Percentiles rank a stretch among this genome's conserved stretches.
Conservation (phyloP, 2,113 vertebrate genomes). For the Epinephelus lanceolatus region DNA sequence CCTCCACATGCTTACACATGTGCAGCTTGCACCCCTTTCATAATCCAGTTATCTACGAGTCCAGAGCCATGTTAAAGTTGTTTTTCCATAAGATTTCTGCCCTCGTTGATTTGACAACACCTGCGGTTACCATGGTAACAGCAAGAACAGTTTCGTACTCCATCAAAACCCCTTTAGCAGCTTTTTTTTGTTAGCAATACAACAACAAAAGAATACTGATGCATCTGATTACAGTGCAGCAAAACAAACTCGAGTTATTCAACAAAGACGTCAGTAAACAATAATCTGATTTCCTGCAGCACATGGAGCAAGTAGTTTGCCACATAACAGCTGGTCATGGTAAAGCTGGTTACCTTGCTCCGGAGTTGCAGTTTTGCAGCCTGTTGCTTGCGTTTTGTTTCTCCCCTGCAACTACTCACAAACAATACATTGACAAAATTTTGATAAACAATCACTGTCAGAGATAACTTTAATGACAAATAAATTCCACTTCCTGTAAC, state of each 20-base stretch:
- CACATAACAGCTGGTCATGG: background rate
- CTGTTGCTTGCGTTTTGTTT: background rate
- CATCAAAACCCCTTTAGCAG: no score
- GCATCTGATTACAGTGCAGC: background rate
- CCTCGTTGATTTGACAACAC: background rate
- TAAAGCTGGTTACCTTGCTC: background rate
- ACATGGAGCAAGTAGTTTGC: background rate
- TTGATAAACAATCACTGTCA: background rate
- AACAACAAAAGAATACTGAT: background rate
- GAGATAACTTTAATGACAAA: background rate
- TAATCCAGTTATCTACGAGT: background rate
- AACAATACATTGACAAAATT: no score
- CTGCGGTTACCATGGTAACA: background rate
- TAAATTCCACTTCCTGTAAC: background rate
- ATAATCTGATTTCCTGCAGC: constrained; percentile 2
- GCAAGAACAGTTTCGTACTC: background rate
- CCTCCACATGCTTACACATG: constrained; percentile 51
- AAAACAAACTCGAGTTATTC: background rate
- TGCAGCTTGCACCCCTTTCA: constrained; percentile 50
- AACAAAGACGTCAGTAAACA: background rate
- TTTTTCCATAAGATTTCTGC: background rate
- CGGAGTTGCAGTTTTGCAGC: background rate
- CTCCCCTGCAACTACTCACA: no score
- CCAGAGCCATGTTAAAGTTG: constrained; percentile 3
- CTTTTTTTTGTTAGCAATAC: background rate